Evolutionary conservation across 2,888 invertebrate genomes (phyloP), one percentile per base, ranked within the genome.

Genomic region (Leucania comma): DNA sequence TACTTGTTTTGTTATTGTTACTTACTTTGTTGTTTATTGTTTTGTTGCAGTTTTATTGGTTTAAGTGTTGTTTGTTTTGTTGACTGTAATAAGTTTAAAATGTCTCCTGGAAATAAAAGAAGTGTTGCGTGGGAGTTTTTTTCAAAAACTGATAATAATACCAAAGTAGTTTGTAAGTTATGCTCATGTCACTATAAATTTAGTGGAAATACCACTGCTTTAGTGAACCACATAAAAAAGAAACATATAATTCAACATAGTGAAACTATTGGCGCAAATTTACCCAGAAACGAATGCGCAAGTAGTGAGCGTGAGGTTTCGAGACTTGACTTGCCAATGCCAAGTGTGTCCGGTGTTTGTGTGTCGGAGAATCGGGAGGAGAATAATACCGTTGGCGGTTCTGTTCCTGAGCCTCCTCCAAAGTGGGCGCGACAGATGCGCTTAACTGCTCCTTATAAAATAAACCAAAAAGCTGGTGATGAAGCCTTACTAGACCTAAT

Each of bases 301-400:
- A 62, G 62, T 63, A 68, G 62, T 72, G 63, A 63, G 59, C 50
- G 63, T 59, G 59, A 68, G 35, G n/a, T 62, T 46, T 63, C 54
- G 4, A 54, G 58, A 63, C 42, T 64, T 68, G 53, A 68, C 68
- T 68, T 63, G 63, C 61, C 73, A 69, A 61, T 64, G 58, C 65
- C 56, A 73, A 73, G 65, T 72, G 58, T 73, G 54, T 68, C 73
- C 17, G 51, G 59, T 64, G 53, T 64, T 70, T 54, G 42, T 64
- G 65, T 65, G 70, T 35, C 58, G 65, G 70, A 65, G 54, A 65
- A 65, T 70, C 69, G 59, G 59, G 64, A 70, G 0, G 59, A 65
- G 59, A 59, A 65, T 65, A 59, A 29, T 60, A 65, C 53, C 53
- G 65, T 46, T 46, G 46, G n/a, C 65, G 53, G 65, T 67, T 70